Base-by-base conservation (phyloP, 2,888 invertebrate genomes). In the Eilema caniola region DNA sequence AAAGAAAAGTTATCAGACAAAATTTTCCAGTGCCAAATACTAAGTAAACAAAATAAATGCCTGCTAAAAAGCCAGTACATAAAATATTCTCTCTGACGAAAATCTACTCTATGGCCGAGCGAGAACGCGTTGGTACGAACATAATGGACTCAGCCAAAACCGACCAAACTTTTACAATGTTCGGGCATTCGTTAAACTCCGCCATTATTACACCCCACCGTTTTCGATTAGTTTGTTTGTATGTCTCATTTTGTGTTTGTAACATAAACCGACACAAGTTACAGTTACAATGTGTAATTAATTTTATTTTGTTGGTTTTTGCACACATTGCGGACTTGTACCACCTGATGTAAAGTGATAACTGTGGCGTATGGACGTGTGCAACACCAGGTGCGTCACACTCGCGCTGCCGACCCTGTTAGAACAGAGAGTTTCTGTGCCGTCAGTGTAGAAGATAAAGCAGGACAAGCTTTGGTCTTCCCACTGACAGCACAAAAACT, bases 101-200 rank as follows among this genome's bases (percentile, higher is more conserved):
- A 0, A 31, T 31, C 41, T 77, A 66, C 74, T 79, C 82, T 83
- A 37, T 68, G 8, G 31, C 61, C 65, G 81, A 78, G 82, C 81
- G 77, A 89, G 92, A 85, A 92, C 92, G 87, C 82, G 84, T 84
- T 92, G 92, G 91, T 90, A 92, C 92, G 90, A 85, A 86, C 79
- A 82, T 91, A 90, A 92, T 91, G 87, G 88, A 85, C 81, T 83
- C 79, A 77, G 80, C 83, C 79, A 76, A 84, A 85, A 79, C 78
- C 81, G 72, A 75, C 73, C 73, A 73, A 86, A 86, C 83, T 85
- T 84, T 79, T 77, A 84, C 85, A 83, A 80, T 81, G 75, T 73
- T 76, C 68, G 79, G 79, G 78, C 77, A 77, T 79, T 80, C 77
- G 75, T 81, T 75, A 33, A 68, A 73, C 80, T 78, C 77, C 70